These are phyloP conservation scores for Parazoanthus atlanticus DNA, from an alignment of 92 coral and sea anemone genomes.

Conservation along the genomic window DNA sequence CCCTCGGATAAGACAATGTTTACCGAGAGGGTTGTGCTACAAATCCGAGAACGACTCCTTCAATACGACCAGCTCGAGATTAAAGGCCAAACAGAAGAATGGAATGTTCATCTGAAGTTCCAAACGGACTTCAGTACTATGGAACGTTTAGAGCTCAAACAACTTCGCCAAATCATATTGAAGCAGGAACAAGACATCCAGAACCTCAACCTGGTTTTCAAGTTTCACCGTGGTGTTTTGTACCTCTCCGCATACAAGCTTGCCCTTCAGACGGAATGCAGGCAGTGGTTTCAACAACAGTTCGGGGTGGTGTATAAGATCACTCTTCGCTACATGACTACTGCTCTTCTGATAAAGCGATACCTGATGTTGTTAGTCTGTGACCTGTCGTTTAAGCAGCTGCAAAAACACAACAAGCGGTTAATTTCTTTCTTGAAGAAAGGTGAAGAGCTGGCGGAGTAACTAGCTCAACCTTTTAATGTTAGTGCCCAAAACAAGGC, in stretches of 20 bases:
- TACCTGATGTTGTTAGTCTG: no score
- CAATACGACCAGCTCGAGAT: not conserved
- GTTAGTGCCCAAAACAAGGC: no score
- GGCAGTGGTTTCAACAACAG: no score
- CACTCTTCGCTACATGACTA: no score
- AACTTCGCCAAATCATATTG: not conserved
- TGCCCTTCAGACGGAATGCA: not conserved
- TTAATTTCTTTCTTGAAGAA: no score
- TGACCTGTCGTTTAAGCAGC: no score
- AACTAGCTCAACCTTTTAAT: no score
- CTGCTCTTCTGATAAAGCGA: no score
- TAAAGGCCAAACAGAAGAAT: not conserved
- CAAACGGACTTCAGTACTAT: not conserved
- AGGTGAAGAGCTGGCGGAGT: no score
- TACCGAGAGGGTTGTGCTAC: not conserved
- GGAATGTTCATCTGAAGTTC: not conserved
- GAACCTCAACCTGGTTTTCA: not conserved
- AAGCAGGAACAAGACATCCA: conserved; percentile 1
- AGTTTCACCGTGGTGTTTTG: not conserved
- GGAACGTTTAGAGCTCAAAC: not conserved
- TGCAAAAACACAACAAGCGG: no score
- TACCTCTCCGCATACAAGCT: not conserved
- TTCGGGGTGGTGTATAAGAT: no score
- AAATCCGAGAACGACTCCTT: not conserved
- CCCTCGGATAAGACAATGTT: not conserved